phyloP scores from a whole-genome alignment of 2,113 vertebrate species.

The Lipophrys pholis region DNA sequence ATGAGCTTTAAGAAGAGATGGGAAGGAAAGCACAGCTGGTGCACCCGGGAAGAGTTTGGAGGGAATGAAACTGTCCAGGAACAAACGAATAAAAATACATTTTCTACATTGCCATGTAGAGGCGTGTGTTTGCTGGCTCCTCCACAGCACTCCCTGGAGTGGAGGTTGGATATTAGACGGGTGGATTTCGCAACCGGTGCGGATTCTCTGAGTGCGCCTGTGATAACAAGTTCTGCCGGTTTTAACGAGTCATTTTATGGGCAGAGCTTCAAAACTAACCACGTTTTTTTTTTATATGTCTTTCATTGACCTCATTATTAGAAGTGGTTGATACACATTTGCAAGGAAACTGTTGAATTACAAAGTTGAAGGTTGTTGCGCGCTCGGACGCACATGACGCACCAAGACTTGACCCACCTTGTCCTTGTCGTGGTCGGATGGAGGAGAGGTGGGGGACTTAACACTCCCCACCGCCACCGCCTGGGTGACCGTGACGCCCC shows the following conservation, averaged over 20 bases:
- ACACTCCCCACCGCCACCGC: conserved; percentile 68
- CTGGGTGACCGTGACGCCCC: conserved; percentile 68
- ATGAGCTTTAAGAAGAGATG: not conserved
- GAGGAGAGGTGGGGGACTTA: conserved; percentile 80
- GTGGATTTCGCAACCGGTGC: conserved; percentile 65
- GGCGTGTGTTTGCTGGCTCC: too few species aligned
- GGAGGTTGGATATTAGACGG: conserved; percentile 62
- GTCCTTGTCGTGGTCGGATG: conserved; percentile 82
- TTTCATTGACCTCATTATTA: too few species aligned
- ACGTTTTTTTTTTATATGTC: not conserved
- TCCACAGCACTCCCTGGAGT: conserved; percentile 44
- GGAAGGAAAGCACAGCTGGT: not conserved
- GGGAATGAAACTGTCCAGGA: not conserved
- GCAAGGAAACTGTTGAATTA: too few species aligned
- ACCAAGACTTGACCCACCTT: conserved; percentile 81
- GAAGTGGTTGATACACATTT: too few species aligned
- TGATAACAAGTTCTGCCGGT: conserved; percentile 75
- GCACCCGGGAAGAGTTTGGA: not conserved
- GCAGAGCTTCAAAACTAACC: conserved; percentile 19
- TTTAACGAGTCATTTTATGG: conserved; percentile 52
- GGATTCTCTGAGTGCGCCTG: conserved; percentile 38
- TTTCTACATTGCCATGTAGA: too few species aligned
- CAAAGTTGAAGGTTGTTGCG: too few species aligned
- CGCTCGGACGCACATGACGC: too few species aligned
- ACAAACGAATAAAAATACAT: too few species aligned